A percentile compares a stretch with the other conserved stretches of the same genome.
Conservation (phyloP, 2,797 vertebrate species). For the Meda fulgida region DNA sequence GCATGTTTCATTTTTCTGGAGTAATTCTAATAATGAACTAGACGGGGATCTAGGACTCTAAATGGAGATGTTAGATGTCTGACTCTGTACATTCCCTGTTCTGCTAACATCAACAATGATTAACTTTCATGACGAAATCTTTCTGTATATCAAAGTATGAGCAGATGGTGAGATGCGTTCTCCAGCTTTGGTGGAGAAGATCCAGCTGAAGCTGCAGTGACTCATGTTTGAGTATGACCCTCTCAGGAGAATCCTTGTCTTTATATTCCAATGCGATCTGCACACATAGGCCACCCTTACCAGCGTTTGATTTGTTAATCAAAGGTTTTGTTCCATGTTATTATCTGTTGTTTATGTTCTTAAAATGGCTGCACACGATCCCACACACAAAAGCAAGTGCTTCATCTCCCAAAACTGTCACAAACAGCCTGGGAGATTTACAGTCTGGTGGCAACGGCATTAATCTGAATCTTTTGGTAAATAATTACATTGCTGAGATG, state of each 20-base stretch:
- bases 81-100: constrained; percentile 3
- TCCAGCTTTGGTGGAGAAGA: constrained; percentile 48
- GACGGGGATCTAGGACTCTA: not conserved
- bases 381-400: constrained; percentile 32
- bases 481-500: not conserved
- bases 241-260: constrained; percentile 43
- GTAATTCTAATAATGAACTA: constrained; percentile 24
- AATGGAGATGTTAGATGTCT: constrained; percentile 1
- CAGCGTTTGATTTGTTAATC: constrained; percentile 57
- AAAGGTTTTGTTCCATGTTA: constrained; percentile 47
- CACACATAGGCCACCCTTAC: constrained; percentile 26
- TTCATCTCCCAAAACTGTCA: constrained; percentile 19
- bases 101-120: constrained; percentile 31
- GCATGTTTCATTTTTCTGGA: not conserved
- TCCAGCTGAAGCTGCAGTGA: constrained; percentile 53
- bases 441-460: constrained; percentile 11
- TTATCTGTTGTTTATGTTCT: constrained; percentile 56
- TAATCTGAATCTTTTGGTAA: constrained; percentile 9
- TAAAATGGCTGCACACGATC: constrained; percentile 49
- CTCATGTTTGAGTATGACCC: constrained; percentile 53
- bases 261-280: constrained; percentile 29
- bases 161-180: constrained; percentile 57
- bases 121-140: constrained; percentile 43
- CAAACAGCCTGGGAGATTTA: constrained; percentile 30
- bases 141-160: constrained; percentile 49